A percentile compares a stretch with the other conserved stretches of the same genome.
Evolutionary conservation across 2,888 invertebrate genomes (phyloP).

Genomic region (Standfussiana lucernea): DNA sequence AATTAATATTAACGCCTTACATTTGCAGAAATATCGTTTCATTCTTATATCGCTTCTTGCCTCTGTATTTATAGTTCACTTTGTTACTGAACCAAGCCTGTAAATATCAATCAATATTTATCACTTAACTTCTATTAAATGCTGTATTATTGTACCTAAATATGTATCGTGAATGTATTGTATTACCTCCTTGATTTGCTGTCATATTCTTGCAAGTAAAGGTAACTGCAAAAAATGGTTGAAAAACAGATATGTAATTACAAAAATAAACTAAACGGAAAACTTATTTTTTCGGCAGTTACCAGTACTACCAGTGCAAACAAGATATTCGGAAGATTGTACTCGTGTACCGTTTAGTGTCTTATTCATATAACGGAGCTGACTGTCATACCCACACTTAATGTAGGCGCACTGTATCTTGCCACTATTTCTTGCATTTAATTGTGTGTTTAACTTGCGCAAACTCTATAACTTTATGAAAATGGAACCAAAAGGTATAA

Average conservation of each 20-base stretch:
- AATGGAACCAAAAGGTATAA: constrained; percentile 63
- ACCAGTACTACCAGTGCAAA: neutral
- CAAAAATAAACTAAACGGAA: neutral
- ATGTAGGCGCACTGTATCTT: constrained; percentile 74
- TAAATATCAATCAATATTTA: constrained; percentile 46
- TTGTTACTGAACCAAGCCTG: constrained; percentile 37
- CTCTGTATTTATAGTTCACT: constrained; percentile 51
- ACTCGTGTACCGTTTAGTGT: neutral
- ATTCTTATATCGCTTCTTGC: constrained; percentile 60
- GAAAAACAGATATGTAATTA: neutral
- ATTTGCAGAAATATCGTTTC: constrained; percentile 48
- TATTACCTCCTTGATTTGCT: constrained; percentile 4
- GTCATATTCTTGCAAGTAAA: constrained; percentile 4
- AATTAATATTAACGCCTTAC: constrained; percentile 55
- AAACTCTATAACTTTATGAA: constrained; percentile 44
- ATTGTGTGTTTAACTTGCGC: constrained; percentile 65
- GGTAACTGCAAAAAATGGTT: constrained; percentile 9
- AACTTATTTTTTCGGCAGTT: neutral
- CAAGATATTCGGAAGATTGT: constrained; percentile 15
- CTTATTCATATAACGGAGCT: constrained; percentile 2
- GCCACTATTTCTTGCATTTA: constrained; percentile 86
- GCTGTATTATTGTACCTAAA: constrained; percentile 21
- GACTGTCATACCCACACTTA: constrained; percentile 22
- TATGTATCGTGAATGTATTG: constrained; percentile 20
- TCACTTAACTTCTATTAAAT: constrained; percentile 26